Percentiles rank a stretch among this genome's conserved stretches.
Conservation (phyloP, 2,888 invertebrate genomes). For the Megaustenia siamemsis region DNA sequence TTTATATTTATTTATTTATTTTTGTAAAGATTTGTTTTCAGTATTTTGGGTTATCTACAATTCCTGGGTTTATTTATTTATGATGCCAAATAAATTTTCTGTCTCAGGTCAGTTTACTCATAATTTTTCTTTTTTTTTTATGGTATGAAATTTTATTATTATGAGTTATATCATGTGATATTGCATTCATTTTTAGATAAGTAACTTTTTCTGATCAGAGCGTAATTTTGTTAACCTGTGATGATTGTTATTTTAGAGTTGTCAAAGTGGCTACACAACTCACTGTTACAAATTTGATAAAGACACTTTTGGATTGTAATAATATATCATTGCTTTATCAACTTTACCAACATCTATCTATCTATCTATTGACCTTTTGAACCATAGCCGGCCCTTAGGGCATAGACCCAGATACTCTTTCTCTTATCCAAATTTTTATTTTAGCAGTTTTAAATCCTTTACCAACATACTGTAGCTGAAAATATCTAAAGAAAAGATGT, state of each 20-base stretch:
- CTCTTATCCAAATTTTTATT: too few relatives aligned
- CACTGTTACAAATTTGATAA: too few relatives aligned
- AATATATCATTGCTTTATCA: too few relatives aligned
- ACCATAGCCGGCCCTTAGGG: too few relatives aligned
- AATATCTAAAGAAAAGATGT: too few relatives aligned
- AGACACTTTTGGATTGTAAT: too few relatives aligned
- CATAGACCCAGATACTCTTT: too few relatives aligned
- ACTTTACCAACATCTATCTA: too few relatives aligned
- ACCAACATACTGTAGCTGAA: too few relatives aligned
- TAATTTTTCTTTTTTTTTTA: background rate
- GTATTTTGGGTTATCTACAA: background rate
- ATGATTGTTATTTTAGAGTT: background rate
- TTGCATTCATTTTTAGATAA: background rate
- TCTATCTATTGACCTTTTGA: too few relatives aligned
- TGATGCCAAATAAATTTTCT: conserved; percentile 2
- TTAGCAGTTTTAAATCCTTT: too few relatives aligned
- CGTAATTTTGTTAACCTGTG: background rate
- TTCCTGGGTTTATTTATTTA: background rate
- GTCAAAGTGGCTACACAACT: background rate
- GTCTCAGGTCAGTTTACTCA: background rate
- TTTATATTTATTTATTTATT: background rate
- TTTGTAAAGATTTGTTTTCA: background rate
- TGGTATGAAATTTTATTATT: background rate
- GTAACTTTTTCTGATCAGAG: background rate
- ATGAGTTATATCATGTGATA: background rate